A percentile compares a stretch with the other conserved stretches of the same genome.
Evolutionary conservation across 2,113 vertebrate genomes (phyloP).

Genomic region (Rhinopomastus cyanomelas): DNA sequence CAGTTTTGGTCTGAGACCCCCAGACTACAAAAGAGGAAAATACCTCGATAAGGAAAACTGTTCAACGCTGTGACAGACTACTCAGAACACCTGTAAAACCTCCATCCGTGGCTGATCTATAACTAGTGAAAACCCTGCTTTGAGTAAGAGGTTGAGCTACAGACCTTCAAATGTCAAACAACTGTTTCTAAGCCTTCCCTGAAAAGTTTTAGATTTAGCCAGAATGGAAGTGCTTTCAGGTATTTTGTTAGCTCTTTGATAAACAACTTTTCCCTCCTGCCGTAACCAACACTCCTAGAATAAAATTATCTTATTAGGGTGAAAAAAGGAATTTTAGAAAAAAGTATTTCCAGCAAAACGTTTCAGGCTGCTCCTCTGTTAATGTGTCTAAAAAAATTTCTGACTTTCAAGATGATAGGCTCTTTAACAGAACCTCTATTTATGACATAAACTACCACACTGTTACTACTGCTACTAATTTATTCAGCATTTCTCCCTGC

Average conservation of each 20-base stretch:
- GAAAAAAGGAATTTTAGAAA: neutral
- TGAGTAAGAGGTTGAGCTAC: neutral
- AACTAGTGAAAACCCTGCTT: neutral
- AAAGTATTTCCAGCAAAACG: slow-evolving; percentile 1
- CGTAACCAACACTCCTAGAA: slow-evolving; percentile 11
- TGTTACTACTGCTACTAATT: neutral
- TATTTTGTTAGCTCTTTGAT: slow-evolving; percentile 22
- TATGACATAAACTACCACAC: neutral
- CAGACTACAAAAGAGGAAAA: neutral
- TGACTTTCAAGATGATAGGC: neutral
- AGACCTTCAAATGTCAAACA: neutral
- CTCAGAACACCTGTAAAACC: neutral
- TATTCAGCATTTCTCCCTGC: slow-evolving; percentile 19
- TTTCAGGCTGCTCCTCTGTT: slow-evolving; percentile 18
- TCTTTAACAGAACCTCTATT: neutral
- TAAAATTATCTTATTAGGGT: neutral
- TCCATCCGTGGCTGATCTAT: neutral
- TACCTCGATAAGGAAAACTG: neutral
- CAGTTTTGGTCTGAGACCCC: neutral
- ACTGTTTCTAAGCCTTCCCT: neutral
- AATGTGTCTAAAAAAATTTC: neutral
- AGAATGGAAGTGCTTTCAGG: neutral
- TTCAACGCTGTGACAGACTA: neutral
- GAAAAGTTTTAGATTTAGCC: neutral
- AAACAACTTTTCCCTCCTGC: neutral